Percentiles rank a stretch among this genome's conserved stretches.
Conservation (phyloP, 1,140 invertebrate genomes). For the Frieseomelitta varia region DNA sequence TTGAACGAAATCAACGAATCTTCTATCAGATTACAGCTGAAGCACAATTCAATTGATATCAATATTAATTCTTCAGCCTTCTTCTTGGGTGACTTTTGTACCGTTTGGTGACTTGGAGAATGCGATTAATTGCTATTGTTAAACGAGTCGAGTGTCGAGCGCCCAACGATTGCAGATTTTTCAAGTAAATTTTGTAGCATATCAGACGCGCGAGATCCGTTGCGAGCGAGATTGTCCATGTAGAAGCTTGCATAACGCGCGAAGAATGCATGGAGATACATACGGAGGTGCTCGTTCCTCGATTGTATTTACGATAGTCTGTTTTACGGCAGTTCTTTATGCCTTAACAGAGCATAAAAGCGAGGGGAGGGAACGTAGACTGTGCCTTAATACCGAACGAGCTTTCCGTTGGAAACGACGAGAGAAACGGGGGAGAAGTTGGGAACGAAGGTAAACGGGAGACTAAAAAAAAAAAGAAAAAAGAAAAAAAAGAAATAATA, state of each 20-base stretch:
- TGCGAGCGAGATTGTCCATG: slow-evolving; percentile 27
- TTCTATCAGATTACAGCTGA: not conserved
- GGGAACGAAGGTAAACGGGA: not conserved
- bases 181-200: slow-evolving; percentile 5
- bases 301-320: slow-evolving; percentile 64
- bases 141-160: not conserved
- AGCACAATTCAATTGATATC: not conserved
- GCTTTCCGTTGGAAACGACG: slow-evolving; percentile 50
- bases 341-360: slow-evolving; percentile 42
- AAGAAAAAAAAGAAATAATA: not conserved
- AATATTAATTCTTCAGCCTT: not conserved
- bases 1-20: not conserved
- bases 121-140: not conserved
- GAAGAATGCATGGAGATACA: not conserved
- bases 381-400: slow-evolving; percentile 62
- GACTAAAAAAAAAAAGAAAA: not conserved
- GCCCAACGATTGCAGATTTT: not conserved
- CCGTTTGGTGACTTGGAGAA: no score
- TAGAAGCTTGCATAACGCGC: slow-evolving; percentile 31
- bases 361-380: slow-evolving; percentile 19
- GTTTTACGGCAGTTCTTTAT: slow-evolving; percentile 63
- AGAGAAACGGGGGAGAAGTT: slow-evolving; percentile 17
- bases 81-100: no score
- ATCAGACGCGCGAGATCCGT: not conserved
- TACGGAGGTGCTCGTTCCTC: slow-evolving; percentile 16